Conservation (phyloP, 2,888 invertebrate genomes). For the Dendrolimus houi region DNA sequence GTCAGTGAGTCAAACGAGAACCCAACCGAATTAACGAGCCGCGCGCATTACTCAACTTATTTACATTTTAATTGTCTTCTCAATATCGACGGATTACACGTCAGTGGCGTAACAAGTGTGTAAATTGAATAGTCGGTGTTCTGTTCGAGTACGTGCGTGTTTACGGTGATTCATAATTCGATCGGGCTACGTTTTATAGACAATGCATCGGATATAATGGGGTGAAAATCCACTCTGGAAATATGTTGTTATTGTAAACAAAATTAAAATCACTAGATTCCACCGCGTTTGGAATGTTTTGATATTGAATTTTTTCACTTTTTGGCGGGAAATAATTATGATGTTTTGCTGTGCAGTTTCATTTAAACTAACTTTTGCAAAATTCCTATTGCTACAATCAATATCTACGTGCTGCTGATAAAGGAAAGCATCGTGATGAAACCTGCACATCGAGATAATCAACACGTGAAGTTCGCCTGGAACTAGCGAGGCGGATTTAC, state of each 20-base stretch:
- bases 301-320: too few relatives aligned
- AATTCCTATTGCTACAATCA: too few relatives aligned
- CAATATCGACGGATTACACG: background rate
- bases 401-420: too few relatives aligned
- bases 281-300: background rate
- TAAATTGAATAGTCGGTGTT: background rate
- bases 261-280: background rate
- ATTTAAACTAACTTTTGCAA: too few relatives aligned
- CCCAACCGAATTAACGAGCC: background rate
- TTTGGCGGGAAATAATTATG: too few relatives aligned
- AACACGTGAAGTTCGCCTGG: too few relatives aligned
- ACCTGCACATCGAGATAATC: too few relatives aligned
- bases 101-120: background rate
- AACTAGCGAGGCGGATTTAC: too few relatives aligned
- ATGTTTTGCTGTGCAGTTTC: too few relatives aligned
- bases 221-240: conserved; percentile 21
- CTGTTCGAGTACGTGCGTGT: background rate
- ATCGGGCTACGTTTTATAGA: background rate
- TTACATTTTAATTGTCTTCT: background rate
- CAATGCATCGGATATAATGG: conserved; percentile 14
- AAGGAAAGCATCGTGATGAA: too few relatives aligned
- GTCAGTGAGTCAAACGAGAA: background rate
- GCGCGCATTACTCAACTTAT: background rate
- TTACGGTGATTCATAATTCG: background rate
- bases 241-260: conserved; percentile 25